Base-by-base conservation (phyloP, 2,797 vertebrate genomes). In the Dicrostonyx torquatus region DNA sequence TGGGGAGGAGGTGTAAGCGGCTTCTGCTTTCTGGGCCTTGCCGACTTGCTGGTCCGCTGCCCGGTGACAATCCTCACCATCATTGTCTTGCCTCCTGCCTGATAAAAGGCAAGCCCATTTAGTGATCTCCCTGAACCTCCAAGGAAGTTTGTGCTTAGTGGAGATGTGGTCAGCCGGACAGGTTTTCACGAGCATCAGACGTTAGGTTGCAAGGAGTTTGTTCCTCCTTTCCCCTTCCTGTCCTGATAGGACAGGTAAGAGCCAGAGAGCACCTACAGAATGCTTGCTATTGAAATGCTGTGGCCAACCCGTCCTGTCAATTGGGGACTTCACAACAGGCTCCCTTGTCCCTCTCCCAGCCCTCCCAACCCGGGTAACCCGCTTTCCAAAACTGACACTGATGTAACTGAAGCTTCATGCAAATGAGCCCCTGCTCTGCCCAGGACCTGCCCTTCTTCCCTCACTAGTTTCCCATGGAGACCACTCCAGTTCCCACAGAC, bases 101-200 rank as follows among this genome's bases (percentile, higher is more conserved):
- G 93, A 93, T 73, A 43, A 94, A 75, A 76, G 34, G 76, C 13
- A 45, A n/a, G 29, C 84, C 87, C n/a, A 26, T 76, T 84, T 26
- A 90, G 78, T 0, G 0, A 60, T 43, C 79, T 50, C 10, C 9
- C 34, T 18, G n/a, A 43, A 17, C 66, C 94, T 85, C n/a, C 0
- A n/a, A 55, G 55, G 86, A 73, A n/a, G 37, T 48, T 24, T 15
- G 17, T 68, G 48, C 13, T 73, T 34, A n/a, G 31, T 7, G 48
- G 40, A 89, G 60, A 79, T 11, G 0, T 0, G 1, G 58, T 14
- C 34, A 43, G 22, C 8, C 55, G 3, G 68, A 75, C 40, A 34
- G 79, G 15, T 62, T 95, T 87, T 34, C 88, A 20, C 26, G n/a
- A 90, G 55, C 50, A 0, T 8, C 2, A 0, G 48, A 53, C 17